phyloP scores from a whole-genome alignment of 2,797 vertebrate species.

The Pangasius sanitwongsei region DNA sequence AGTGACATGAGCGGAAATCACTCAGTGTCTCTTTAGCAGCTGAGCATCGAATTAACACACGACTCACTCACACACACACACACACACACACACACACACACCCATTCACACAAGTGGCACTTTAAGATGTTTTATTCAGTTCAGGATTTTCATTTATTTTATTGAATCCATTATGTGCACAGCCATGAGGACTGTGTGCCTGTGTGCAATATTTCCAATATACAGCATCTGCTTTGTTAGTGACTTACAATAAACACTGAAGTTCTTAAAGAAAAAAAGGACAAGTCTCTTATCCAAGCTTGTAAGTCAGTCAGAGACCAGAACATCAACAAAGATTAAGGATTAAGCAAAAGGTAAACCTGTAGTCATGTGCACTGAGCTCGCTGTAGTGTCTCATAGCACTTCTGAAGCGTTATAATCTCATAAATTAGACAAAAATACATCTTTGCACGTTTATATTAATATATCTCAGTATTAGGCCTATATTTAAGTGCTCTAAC shows the following conservation, averaged over 20 bases:
- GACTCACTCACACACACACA: constrained; percentile 8
- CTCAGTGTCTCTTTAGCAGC: constrained; percentile 30
- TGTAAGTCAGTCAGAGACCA: not conserved
- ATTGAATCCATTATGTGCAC: not conserved
- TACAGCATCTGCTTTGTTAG: not conserved
- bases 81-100: not conserved
- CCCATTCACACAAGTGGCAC: constrained; percentile 11
- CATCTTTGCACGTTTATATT: not conserved
- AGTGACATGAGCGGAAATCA: constrained; percentile 43
- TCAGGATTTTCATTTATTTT: constrained; percentile 3
- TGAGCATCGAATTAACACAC: constrained; percentile 32
- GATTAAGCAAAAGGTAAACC: not conserved
- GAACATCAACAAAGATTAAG: not conserved
- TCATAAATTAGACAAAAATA: constrained; percentile 10
- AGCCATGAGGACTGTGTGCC: not conserved
- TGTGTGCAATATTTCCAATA: not conserved
- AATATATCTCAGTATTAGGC: not conserved
- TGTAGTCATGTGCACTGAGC: not conserved
- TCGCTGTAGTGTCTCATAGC: not conserved
- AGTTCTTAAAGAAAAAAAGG: not conserved
- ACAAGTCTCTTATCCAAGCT: not conserved
- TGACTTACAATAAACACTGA: not conserved
- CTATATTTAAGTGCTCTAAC: not conserved
- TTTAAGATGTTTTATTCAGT: constrained; percentile 19
- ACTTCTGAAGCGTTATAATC: not conserved